Conservation (phyloP, 1,140 invertebrate genomes). For the Idris sp. region DNA sequence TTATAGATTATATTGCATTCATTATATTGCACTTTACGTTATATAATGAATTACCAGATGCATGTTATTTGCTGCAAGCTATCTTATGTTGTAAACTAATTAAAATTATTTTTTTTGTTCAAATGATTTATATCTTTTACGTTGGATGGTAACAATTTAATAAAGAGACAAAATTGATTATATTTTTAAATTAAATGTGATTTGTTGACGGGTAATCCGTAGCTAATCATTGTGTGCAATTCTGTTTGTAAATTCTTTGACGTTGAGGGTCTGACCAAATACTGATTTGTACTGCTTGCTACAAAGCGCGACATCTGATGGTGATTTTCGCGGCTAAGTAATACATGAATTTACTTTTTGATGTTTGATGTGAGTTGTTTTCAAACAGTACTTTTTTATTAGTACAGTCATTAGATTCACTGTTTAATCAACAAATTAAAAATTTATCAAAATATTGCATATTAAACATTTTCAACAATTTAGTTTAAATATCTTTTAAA, state of each 20-base stretch:
- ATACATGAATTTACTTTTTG: slow-evolving; percentile 15
- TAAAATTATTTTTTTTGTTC: slow-evolving; percentile 14
- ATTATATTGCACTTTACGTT: slow-evolving; percentile 8
- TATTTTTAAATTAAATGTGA: slow-evolving; percentile 17
- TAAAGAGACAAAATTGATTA: no score
- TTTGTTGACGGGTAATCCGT: slow-evolving; percentile 1
- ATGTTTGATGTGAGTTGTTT: no score
- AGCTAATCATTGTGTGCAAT: not conserved
- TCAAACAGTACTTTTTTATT: no score
- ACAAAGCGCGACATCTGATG: not conserved
- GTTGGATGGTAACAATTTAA: no score
- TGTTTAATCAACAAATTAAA: no score
- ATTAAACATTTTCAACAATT: no score
- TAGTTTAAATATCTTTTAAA: no score
- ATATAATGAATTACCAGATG: slow-evolving; percentile 14
- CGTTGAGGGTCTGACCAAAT: slow-evolving; percentile 22
- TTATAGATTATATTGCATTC: no score
- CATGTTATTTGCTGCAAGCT: slow-evolving; percentile 17
- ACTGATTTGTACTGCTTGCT: slow-evolving; percentile 16
- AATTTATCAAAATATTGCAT: no score
- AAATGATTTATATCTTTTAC: not conserved
- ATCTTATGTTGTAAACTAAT: slow-evolving; percentile 16
- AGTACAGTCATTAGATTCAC: no score
- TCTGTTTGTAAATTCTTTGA: slow-evolving; percentile 8
- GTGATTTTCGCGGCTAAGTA: slow-evolving; percentile 3